Conservation (phyloP, 2,113 vertebrate species). For the Coryphaenoides rupestris region DNA sequence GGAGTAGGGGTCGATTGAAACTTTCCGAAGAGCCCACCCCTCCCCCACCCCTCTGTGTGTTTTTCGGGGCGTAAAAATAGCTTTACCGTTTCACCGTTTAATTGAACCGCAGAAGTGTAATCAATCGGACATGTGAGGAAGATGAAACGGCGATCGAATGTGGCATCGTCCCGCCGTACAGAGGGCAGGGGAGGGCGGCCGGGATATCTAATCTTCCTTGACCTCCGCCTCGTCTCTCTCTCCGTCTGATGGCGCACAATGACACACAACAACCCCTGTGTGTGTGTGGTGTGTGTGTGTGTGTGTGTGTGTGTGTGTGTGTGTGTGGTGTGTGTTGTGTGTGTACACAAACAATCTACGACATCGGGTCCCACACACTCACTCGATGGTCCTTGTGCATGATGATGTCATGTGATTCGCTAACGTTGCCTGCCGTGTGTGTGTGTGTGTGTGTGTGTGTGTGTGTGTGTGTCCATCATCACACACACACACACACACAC, state of each 20-base stretch:
- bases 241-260: slow-evolving; percentile 16
- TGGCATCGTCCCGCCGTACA: slow-evolving; percentile 53
- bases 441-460: too few species aligned
- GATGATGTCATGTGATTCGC: too few species aligned
- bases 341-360: slow-evolving; percentile 20
- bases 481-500: too few species aligned
- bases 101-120: slow-evolving; percentile 57
- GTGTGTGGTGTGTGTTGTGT: slow-evolving; percentile 8
- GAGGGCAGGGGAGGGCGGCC: slow-evolving; percentile 55
- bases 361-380: neutral
- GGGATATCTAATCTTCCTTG: slow-evolving; percentile 53
- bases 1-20: too few species aligned
- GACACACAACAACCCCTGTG: neutral
- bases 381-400: too few species aligned
- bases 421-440: too few species aligned
- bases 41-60: too few species aligned
- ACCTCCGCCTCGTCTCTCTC: slow-evolving; percentile 26
- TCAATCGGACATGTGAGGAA: slow-evolving; percentile 59
- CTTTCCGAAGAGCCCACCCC: too few species aligned
- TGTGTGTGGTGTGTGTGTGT: neutral
- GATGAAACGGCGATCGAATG: slow-evolving; percentile 47
- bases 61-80: slow-evolving; percentile 45
- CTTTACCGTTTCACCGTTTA: slow-evolving; percentile 37
- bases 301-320: slow-evolving; percentile 5
- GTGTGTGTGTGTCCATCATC: too few species aligned